Evolutionary conservation across 2,113 vertebrate species (phyloP).

Genomic region (Bos javanicus): DNA sequence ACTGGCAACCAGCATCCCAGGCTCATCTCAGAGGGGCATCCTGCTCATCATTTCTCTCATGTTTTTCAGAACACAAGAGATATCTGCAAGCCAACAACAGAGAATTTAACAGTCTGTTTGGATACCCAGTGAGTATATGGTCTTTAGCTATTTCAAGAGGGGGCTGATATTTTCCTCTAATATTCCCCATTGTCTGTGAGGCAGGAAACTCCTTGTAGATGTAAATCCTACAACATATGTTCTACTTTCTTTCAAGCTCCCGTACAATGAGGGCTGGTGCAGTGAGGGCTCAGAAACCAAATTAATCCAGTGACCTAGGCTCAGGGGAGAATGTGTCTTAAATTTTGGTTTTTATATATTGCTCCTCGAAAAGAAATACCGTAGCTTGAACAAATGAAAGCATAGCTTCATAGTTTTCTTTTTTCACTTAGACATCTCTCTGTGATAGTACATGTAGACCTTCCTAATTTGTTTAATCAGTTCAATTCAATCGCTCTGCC

Average conservation of each 20-base stretch:
- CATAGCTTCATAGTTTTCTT: background rate
- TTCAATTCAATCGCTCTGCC: background rate
- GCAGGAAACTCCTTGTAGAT: background rate
- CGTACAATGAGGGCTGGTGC: background rate
- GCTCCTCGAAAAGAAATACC: background rate
- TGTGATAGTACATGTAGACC: background rate
- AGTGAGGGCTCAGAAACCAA: background rate
- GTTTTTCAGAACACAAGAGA: conserved; percentile 86
- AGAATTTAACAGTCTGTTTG: conserved; percentile 85
- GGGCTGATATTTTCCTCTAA: background rate
- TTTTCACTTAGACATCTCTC: background rate
- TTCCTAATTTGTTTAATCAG: background rate
- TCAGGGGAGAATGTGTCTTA: background rate
- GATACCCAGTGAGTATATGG: conserved; percentile 88
- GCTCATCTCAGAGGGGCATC: background rate
- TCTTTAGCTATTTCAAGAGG: background rate
- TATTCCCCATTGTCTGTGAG: background rate
- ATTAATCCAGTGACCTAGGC: background rate
- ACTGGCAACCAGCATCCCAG: background rate
- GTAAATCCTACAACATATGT: background rate
- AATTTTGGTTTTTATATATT: background rate
- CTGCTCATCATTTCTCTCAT: conserved; percentile 24
- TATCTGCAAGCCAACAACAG: conserved; percentile 90
- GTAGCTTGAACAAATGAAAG: background rate
- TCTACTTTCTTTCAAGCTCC: background rate